These are phyloP conservation scores for Caenorhabditis sulstoni DNA, from an alignment of 2,888 invertebrate species.

Conservation along the genomic window DNA sequence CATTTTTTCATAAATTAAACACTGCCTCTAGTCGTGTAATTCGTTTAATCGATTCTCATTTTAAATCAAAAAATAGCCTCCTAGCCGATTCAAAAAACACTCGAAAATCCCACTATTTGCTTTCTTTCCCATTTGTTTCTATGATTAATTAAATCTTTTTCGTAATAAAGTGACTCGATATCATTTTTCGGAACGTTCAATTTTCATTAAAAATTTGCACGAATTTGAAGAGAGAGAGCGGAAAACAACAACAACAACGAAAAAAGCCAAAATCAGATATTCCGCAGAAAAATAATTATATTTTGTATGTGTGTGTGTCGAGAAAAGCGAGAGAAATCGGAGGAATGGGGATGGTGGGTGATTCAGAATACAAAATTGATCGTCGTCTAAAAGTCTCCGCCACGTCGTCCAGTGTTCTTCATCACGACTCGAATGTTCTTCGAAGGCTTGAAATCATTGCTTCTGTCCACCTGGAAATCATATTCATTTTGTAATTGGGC, in stretches of 20 bases:
- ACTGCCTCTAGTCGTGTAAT: conserved; percentile 61
- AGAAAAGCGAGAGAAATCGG: neutral
- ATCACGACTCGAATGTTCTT: conserved; percentile 25
- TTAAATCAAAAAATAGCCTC: neutral
- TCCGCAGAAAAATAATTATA: neutral
- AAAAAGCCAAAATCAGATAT: neutral
- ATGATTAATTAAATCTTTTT: conserved; percentile 8
- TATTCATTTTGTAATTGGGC: too few species aligned
- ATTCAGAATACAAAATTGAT: neutral
- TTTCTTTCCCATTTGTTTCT: conserved; percentile 22
- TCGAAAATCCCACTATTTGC: conserved; percentile 18
- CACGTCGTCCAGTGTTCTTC: conserved; percentile 11
- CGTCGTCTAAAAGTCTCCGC: conserved; percentile 22
- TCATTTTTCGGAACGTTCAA: neutral
- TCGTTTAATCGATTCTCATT: conserved; percentile 40
- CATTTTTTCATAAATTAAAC: conserved; percentile 17
- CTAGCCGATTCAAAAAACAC: neutral
- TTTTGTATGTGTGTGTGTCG: neutral
- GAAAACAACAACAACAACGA: neutral
- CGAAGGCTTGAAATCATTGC: conserved; percentile 37
- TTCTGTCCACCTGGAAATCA: conserved; percentile 20
- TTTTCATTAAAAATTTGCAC: neutral
- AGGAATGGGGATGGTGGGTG: conserved; percentile 1
- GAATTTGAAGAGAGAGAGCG: neutral
- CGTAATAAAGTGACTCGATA: neutral